Evolutionary conservation across 1,140 invertebrate species (phyloP).

Genomic region (Drosophila pectinifera): DNA sequence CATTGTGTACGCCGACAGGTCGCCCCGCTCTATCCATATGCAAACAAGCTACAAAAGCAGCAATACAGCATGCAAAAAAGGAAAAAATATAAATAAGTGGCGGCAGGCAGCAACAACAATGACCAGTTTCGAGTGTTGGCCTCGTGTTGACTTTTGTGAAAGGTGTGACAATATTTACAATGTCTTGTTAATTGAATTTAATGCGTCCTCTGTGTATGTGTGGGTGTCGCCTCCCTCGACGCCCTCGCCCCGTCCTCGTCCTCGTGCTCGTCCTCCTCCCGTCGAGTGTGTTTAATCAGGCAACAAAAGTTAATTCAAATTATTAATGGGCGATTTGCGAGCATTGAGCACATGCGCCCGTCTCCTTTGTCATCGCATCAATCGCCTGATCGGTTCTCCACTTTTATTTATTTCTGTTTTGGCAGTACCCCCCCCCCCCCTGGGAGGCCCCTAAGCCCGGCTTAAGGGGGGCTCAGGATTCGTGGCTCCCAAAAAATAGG

Average conservation of each 20-base stretch:
- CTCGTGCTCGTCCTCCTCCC: background rate
- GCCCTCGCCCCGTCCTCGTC: background rate
- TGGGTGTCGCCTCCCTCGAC: background rate
- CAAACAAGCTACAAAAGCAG: conserved; percentile 25
- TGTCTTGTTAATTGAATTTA: conserved; percentile 71
- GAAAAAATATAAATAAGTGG: conserved; percentile 14
- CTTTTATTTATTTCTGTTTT: background rate
- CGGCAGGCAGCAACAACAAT: conserved; percentile 4
- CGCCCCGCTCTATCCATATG: conserved; percentile 17
- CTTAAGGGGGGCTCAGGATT: conserved; percentile 4
- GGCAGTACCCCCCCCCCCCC: background rate
- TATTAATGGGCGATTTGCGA: conserved; percentile 63
- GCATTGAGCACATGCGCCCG: conserved; percentile 39
- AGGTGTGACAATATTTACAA: conserved; percentile 79
- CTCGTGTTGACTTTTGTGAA: conserved; percentile 65
- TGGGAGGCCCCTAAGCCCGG: conserved; percentile 12
- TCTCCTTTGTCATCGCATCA: conserved; percentile 47
- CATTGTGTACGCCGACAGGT: conserved; percentile 3
- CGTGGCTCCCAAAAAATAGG: background rate
- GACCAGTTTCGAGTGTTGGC: conserved; percentile 58
- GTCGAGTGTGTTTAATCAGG: conserved; percentile 28
- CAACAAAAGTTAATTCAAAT: conserved; percentile 60
- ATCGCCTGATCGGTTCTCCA: conserved; percentile 35
- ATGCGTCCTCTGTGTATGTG: conserved; percentile 34
- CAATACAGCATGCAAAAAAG: conserved; percentile 21